Evolutionary conservation across 1,140 invertebrate species (phyloP).

Genomic region (Aphis gossypii): DNA sequence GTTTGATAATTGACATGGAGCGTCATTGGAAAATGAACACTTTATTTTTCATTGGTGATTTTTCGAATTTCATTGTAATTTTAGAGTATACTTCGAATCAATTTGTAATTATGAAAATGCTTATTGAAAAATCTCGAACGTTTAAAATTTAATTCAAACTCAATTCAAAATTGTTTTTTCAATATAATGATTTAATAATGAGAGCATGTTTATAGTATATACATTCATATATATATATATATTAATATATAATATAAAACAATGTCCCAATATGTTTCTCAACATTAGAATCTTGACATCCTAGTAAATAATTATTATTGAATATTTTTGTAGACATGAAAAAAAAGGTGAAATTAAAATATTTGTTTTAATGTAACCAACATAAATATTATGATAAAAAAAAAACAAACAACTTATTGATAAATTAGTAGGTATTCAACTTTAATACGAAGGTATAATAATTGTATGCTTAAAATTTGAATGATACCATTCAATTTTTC

Average conservation of each 20-base stretch:
- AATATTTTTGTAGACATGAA: background rate
- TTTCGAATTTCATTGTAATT: background rate
- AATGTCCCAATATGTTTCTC: background rate
- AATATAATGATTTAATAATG: background rate
- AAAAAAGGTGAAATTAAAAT: background rate
- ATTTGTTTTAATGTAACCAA: background rate
- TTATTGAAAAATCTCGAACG: background rate
- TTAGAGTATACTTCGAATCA: background rate
- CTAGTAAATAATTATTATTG: background rate
- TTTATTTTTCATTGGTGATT: background rate
- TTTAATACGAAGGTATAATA: background rate
- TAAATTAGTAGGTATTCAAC: background rate
- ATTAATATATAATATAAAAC: background rate
- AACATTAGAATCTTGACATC: background rate
- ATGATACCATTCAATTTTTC: background rate
- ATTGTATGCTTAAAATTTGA: background rate
- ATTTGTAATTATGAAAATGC: background rate
- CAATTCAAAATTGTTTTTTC: background rate
- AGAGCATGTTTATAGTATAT: too few species aligned
- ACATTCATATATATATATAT: too few species aligned
- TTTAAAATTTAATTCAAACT: background rate
- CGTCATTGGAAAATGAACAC: background rate
- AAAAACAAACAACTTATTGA: background rate
- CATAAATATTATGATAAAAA: background rate
- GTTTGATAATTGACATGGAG: background rate